Conservation (phyloP, 2,113 vertebrate species). For the Sapayoa aenigma region DNA sequence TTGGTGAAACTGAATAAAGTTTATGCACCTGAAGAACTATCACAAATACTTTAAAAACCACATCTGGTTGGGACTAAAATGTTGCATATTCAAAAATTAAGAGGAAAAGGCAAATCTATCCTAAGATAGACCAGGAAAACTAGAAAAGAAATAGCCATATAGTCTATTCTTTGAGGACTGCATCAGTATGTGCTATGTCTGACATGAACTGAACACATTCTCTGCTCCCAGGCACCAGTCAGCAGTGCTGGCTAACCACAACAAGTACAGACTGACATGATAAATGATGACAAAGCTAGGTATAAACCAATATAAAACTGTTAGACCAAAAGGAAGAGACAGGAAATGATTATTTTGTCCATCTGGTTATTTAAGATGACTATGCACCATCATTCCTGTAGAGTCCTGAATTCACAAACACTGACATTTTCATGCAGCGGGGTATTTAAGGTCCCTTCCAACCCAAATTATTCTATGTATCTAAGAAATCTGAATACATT, state of each 20-base stretch:
- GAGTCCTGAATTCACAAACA: neutral
- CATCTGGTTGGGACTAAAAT: neutral
- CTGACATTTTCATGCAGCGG: neutral
- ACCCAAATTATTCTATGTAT: neutral
- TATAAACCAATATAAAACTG: neutral
- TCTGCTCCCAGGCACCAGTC: neutral
- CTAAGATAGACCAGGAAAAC: neutral
- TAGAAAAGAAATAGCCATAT: neutral
- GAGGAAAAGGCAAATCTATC: neutral
- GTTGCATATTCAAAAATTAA: neutral
- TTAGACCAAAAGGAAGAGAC: neutral
- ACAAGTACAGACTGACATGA: accelerated
- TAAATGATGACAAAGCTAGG: neutral
- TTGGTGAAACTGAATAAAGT: neutral
- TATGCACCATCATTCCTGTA: neutral
- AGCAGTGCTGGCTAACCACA: neutral
- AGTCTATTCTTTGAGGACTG: neutral
- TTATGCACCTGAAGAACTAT: neutral
- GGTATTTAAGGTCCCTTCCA: neutral
- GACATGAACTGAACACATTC: neutral
- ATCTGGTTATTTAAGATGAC: neutral
- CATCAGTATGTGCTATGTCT: neutral
- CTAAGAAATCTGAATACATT: neutral
- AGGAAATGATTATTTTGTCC: neutral
- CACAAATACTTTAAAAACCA: neutral